phyloP scores from a whole-genome alignment of 2,888 invertebrate species.

The Pseudoips prasinana region DNA sequence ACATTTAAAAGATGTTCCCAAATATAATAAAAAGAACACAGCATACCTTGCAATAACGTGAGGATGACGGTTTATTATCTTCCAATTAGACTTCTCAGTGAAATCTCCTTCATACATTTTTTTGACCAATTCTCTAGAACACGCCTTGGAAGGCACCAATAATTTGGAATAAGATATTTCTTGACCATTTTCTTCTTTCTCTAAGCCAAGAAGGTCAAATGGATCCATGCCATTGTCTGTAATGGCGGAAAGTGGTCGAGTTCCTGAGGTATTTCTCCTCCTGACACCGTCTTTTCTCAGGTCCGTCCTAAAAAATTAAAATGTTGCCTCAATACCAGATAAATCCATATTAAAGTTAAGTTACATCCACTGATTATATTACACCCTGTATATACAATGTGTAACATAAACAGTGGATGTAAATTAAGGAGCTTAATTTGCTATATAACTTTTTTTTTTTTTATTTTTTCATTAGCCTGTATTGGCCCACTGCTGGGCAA shows the following conservation, averaged over 20 bases:
- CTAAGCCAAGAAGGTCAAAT: constrained; percentile 92
- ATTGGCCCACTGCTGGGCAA: too few species aligned
- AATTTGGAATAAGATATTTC: constrained; percentile 95
- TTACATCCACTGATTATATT: too few species aligned
- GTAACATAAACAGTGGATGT: too few species aligned
- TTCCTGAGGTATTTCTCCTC: constrained; percentile 90
- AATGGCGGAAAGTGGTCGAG: constrained; percentile 91
- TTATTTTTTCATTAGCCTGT: too few species aligned
- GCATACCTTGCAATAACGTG: constrained; percentile 83
- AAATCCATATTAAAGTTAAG: too few species aligned
- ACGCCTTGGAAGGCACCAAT: constrained; percentile 86
- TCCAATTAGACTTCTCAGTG: constrained; percentile 68
- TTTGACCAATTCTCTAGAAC: constrained; percentile 68
- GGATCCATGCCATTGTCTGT: constrained; percentile 93
- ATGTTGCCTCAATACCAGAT: too few species aligned
- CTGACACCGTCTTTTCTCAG: constrained; percentile 87
- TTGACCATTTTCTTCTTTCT: constrained; percentile 92
- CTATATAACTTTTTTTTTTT: too few species aligned
- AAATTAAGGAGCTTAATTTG: too few species aligned
- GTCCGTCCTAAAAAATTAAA: constrained; percentile 68
- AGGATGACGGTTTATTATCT: constrained; percentile 68
- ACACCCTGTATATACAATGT: too few species aligned
- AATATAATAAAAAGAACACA: too few species aligned
- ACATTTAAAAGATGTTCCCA: too few species aligned
- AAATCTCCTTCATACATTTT: constrained; percentile 75